A percentile compares a stretch with the other conserved stretches of the same genome.
These are phyloP conservation scores for Nephrotoma appendiculata DNA, from an alignment of 2,888 invertebrate genomes.

Conservation along the genomic window DNA sequence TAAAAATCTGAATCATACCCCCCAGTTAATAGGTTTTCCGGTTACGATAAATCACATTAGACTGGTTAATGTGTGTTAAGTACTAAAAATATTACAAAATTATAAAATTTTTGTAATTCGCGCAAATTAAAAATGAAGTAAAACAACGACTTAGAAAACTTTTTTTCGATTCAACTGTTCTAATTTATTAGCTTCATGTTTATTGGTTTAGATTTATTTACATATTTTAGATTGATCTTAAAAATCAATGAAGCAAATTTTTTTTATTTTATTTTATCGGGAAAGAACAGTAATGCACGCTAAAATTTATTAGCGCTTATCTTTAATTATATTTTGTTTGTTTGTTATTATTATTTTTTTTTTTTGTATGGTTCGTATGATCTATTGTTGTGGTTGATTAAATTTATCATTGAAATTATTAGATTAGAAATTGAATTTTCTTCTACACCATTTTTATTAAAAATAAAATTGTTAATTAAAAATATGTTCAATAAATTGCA, in stretches of 20 bases:
- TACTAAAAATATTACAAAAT: neutral
- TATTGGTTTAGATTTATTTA: neutral
- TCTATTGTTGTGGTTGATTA: neutral
- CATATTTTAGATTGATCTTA: neutral
- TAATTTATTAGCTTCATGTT: neutral
- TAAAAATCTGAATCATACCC: neutral
- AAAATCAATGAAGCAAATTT: neutral
- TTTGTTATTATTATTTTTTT: neutral
- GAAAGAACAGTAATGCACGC: neutral
- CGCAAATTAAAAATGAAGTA: neutral
- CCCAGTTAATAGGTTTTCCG: neutral
- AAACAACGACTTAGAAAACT: neutral
- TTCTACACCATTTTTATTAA: neutral
- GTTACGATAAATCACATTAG: neutral
- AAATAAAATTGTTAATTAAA: neutral
- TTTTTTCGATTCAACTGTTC: neutral
- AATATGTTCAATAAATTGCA: no score
- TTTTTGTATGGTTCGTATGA: neutral
- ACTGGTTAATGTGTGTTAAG: neutral
- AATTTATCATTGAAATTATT: neutral
- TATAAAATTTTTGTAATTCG: neutral
- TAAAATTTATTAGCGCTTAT: neutral
- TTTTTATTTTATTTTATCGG: neutral
- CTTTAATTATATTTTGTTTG: neutral
- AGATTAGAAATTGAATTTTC: neutral